Conservation (phyloP, 2,113 vertebrate species). For the Scophthalmus maximus region DNA sequence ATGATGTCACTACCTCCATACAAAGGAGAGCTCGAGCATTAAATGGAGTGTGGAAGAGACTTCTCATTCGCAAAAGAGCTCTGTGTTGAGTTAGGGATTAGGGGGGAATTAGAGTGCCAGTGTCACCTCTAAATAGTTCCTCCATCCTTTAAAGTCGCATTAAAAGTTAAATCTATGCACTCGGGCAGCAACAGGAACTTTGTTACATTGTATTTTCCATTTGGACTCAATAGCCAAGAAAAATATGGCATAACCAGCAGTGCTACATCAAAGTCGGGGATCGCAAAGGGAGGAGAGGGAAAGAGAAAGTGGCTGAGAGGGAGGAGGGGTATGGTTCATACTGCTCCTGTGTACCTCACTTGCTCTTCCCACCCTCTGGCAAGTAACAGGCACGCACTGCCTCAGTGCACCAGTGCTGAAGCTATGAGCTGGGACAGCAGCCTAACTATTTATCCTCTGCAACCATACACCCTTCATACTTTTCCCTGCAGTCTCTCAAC, state of each 20-base stretch:
- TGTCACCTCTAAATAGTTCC: conserved; percentile 81
- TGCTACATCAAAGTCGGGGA: conserved; percentile 85
- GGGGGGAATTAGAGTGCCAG: conserved; percentile 78
- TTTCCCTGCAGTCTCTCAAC: conserved; percentile 74
- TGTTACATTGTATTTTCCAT: conserved; percentile 87
- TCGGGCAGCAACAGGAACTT: conserved; percentile 79
- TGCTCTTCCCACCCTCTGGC: conserved; percentile 70
- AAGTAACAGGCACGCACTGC: conserved; percentile 77
- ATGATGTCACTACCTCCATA: conserved; percentile 74
- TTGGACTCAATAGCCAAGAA: conserved; percentile 83
- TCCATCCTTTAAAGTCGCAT: conserved; percentile 77
- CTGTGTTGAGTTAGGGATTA: conserved; percentile 78
- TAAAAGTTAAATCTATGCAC: conserved; percentile 73
- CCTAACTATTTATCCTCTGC: conserved; percentile 70
- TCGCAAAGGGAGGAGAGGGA: conserved; percentile 46
- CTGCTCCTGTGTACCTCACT: conserved; percentile 84
- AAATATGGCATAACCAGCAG: conserved; percentile 86
- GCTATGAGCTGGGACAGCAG: conserved; percentile 49
- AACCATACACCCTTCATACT: conserved; percentile 68
- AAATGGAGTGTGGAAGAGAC: conserved; percentile 60
- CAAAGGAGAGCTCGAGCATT: conserved; percentile 56
- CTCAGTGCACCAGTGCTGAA: conserved; percentile 36
- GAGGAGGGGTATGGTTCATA: conserved; percentile 55
- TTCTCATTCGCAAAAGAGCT: conserved; percentile 64
- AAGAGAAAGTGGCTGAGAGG: conserved; percentile 42